Evolutionary conservation across 2,113 vertebrate species (phyloP).

Genomic region (Stercorarius parasiticus): DNA sequence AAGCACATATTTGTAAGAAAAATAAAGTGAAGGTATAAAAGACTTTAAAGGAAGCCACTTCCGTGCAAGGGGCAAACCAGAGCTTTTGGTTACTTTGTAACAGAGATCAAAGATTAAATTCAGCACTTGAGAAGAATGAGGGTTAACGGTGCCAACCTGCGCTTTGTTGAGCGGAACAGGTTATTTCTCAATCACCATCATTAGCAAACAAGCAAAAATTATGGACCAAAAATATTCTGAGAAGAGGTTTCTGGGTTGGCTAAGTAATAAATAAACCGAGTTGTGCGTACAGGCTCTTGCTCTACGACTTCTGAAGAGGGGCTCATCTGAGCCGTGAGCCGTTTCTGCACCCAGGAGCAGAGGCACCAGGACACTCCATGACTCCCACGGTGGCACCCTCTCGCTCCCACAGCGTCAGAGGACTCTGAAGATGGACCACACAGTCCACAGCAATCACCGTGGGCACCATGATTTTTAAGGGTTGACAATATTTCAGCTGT

Average conservation of each 20-base stretch:
- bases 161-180: neutral
- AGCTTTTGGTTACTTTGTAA: neutral
- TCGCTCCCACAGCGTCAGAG: accelerated
- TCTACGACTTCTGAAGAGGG: accelerated
- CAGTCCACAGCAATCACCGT: neutral
- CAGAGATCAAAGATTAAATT: neutral
- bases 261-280: neutral
- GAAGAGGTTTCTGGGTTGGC: neutral
- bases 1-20: neutral
- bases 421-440: no score
- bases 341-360: neutral
- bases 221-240: neutral
- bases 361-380: neutral
- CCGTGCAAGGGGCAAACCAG: neutral
- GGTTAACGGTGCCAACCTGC: accelerated
- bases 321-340: neutral
- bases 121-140: neutral
- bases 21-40: neutral
- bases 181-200: neutral
- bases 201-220: neutral
- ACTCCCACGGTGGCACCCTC: no score
- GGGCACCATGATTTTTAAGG: neutral
- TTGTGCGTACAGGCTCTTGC: neutral
- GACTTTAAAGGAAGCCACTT: neutral
- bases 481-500: neutral